Percentiles rank a stretch among this genome's conserved stretches.
Conservation (phyloP, 2,797 vertebrate genomes). For the Fratercula arctica region DNA sequence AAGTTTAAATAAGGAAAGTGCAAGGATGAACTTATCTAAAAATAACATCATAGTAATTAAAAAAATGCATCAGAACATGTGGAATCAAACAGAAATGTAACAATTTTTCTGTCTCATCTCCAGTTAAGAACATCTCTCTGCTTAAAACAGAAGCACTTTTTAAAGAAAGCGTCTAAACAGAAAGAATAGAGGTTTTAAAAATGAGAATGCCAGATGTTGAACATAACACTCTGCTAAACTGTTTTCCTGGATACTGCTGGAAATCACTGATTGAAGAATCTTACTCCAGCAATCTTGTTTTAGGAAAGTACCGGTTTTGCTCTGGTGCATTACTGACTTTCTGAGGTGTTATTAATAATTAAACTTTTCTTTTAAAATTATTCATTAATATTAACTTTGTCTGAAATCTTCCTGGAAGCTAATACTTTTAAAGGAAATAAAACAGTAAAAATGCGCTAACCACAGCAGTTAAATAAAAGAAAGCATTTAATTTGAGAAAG, state of each 20-base stretch:
- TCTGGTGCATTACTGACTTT: slow-evolving; percentile 31
- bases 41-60: slow-evolving; percentile 22
- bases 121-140: background rate
- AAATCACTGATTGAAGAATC: background rate
- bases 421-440: slow-evolving; percentile 43
- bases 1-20: slow-evolving; percentile 12
- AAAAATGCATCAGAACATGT: background rate
- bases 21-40: slow-evolving; percentile 28
- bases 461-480: slow-evolving; percentile 40
- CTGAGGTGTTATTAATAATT: slow-evolving; percentile 53
- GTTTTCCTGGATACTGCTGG: background rate
- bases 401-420: slow-evolving; percentile 53
- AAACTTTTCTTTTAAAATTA: slow-evolving; percentile 12
- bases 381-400: slow-evolving; percentile 61
- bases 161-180: background rate
- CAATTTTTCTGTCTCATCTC: background rate
- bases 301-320: background rate
- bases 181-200: background rate
- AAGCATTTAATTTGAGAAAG: slow-evolving; percentile 35
- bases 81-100: background rate
- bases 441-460: slow-evolving; percentile 18
- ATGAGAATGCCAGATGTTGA: background rate
- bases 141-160: background rate
- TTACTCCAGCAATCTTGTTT: background rate
- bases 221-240: background rate